These are phyloP conservation scores for Hydraecia micacea DNA, from an alignment of 2,888 invertebrate species.

Conservation along the genomic window DNA sequence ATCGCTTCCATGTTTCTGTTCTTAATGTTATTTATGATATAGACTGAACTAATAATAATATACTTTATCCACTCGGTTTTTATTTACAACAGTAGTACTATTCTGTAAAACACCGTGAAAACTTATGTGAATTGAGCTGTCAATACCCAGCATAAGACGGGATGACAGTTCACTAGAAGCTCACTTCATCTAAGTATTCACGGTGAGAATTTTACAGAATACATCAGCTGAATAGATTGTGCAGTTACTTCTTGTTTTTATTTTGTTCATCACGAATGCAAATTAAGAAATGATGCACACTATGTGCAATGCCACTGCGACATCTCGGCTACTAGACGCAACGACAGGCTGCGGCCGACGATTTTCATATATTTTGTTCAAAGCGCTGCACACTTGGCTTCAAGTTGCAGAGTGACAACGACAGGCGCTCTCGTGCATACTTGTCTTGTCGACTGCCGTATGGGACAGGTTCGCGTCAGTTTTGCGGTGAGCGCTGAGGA, in stretches of 20 bases:
- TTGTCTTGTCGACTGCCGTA: background rate
- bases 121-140: too few species aligned
- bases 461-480: background rate
- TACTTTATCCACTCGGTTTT: background rate
- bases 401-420: background rate
- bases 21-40: constrained; percentile 27
- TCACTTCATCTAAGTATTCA: too few species aligned
- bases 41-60: background rate
- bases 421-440: background rate
- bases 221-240: background rate
- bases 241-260: background rate
- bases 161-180: too few species aligned
- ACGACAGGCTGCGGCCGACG: background rate
- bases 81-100: too few species aligned
- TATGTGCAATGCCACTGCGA: background rate
- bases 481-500: background rate
- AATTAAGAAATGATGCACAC: background rate
- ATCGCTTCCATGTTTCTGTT: constrained; percentile 26
- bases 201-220: too few species aligned
- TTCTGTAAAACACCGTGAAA: too few species aligned
- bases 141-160: too few species aligned
- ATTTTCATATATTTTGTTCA: background rate
- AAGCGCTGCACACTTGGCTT: background rate
- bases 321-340: background rate
- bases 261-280: background rate